Base-by-base conservation (phyloP, 2,888 invertebrate genomes). In the Blastobasis lacticolella region DNA sequence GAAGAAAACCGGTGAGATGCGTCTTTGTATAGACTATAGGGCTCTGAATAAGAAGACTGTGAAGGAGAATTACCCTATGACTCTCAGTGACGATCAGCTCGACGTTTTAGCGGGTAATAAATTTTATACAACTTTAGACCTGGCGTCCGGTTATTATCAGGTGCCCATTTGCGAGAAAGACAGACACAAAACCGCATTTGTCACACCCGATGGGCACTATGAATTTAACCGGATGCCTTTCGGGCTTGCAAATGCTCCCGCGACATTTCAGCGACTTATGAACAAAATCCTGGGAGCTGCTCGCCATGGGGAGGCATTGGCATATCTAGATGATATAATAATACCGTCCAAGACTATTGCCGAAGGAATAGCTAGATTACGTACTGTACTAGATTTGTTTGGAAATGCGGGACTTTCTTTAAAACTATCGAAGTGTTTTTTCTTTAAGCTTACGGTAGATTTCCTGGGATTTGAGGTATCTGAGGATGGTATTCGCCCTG, bases 241-340 rank as follows among this genome's bases (percentile, higher is more conserved):
- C 41, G 62, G 63, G 6, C 46, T 62, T 23, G 49, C 45, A 2
- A 71, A 69, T 42, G 67, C 62, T 0, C 67, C 66, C 1, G 52
- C 60, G 1, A 60, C 64, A 0, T 69, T 71, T 45, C 37, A 73
- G 69, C 7, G 37, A 4, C 23, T 68, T 67, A 4, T 63, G 62
- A 49, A 43, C 10, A 42, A 51, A 48, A 38, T 46, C 37, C 36
- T 44, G 37, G n/a, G 43, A 49, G 40, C 40, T 37, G 37, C 23
- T 23, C 49, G 44, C 36, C 43, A 43, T 42, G 48, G 37, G 4
- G 10, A 48, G 36, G 41, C 49, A 5, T 23, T 49, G 6, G 42
- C 42, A 6, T 42, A 42, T 9, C 6, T 42, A 5, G 42, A 42
- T 8, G 42, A 42, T 3, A 42, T 42, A 4, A 42, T 42, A 5